Percentiles rank a stretch among this genome's conserved stretches.
phyloP scores from a whole-genome alignment of 2,113 vertebrate genomes.

The Struthidea cinerea region DNA sequence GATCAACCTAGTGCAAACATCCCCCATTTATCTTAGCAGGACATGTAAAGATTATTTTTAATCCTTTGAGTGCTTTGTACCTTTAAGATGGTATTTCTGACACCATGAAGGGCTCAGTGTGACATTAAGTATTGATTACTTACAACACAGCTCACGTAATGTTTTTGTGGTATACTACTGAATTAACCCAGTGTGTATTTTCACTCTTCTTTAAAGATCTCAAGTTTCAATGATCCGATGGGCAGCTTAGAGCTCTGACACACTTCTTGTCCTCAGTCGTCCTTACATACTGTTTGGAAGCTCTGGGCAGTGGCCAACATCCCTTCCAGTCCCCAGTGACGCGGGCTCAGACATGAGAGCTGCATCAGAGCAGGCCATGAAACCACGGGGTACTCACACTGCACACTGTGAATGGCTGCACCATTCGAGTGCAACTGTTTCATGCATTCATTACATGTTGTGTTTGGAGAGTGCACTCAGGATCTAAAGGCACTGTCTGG shows the following conservation, averaged over 20 bases:
- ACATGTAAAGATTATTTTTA: conserved; percentile 12
- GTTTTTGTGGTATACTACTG: neutral
- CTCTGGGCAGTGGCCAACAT: neutral
- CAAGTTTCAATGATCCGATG: neutral
- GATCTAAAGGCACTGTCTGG: neutral
- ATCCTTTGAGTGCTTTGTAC: conserved; percentile 5
- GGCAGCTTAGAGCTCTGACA: neutral
- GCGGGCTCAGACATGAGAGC: neutral
- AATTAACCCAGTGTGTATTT: neutral
- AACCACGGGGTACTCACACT: neutral
- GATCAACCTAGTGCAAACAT: neutral
- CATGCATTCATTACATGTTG: neutral
- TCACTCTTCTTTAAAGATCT: neutral
- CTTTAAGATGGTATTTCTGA: conserved; percentile 13
- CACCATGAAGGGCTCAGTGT: neutral
- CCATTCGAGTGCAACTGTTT: neutral
- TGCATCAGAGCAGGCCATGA: neutral
- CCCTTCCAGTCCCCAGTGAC: neutral
- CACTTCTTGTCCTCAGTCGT: neutral
- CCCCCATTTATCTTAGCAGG: neutral
- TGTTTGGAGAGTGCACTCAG: neutral
- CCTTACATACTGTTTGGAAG: neutral
- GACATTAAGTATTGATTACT: neutral
- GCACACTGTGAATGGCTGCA: neutral
- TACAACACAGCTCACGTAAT: neutral